Evolutionary conservation across 2,888 invertebrate genomes (phyloP).

Genomic region (Siphlonurus alternatus): DNA sequence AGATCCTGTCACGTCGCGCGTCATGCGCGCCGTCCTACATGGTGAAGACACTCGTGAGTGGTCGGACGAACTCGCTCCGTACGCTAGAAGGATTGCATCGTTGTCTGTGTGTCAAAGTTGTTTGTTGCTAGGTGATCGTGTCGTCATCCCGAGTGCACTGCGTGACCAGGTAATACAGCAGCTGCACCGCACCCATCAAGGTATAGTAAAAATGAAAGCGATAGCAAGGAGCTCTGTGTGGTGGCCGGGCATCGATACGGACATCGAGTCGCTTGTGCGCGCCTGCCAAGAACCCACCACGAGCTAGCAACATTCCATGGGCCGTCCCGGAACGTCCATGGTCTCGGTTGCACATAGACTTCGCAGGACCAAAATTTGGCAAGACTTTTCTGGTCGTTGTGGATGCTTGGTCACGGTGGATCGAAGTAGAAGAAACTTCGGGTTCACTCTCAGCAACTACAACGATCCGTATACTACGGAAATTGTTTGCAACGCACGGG

Average conservation of each 20-base stretch:
- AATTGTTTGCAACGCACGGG: constrained; percentile 13
- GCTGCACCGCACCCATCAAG: constrained; percentile 12
- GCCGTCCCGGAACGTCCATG: neutral
- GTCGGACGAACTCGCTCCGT: too few relatives aligned
- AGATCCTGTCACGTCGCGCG: too few relatives aligned
- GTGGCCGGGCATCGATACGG: constrained; percentile 11
- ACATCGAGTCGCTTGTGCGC: constrained; percentile 12
- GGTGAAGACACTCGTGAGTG: too few relatives aligned
- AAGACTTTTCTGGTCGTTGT: too few relatives aligned
- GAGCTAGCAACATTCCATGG: constrained; percentile 10
- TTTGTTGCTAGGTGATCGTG: too few relatives aligned
- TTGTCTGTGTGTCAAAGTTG: too few relatives aligned
- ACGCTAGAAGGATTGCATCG: too few relatives aligned
- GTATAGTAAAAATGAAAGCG: constrained; percentile 11
- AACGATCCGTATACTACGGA: neutral
- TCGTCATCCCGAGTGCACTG: constrained; percentile 11
- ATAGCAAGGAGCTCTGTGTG: too few relatives aligned
- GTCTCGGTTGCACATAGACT: constrained; percentile 7
- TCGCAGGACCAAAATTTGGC: too few relatives aligned
- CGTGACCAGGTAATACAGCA: constrained; percentile 9
- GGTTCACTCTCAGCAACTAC: neutral
- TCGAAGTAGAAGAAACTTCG: constrained; percentile 4
- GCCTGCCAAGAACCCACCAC: constrained; percentile 11
- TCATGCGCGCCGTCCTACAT: too few relatives aligned
- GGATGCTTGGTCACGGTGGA: constrained; percentile 5